Percentiles rank a stretch among this genome's conserved stretches.
Evolutionary conservation across 1,140 invertebrate genomes (phyloP).

Genomic region (Cydia fagiglandana): DNA sequence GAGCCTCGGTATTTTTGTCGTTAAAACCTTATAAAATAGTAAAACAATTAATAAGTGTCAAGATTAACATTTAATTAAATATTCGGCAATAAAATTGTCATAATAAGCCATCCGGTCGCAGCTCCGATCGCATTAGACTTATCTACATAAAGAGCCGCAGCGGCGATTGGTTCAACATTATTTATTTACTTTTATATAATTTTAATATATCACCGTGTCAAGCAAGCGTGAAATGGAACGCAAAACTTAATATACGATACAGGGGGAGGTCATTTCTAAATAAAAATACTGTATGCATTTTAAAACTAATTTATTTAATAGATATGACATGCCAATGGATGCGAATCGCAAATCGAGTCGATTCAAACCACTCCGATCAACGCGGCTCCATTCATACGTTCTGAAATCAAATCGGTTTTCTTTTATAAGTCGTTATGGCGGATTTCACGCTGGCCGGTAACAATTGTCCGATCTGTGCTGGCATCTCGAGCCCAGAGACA

Average conservation of each 20-base stretch:
- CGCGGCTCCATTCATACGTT: constrained; percentile 35
- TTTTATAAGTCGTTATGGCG: constrained; percentile 38
- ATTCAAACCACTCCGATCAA: constrained; percentile 4
- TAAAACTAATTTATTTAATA: neutral
- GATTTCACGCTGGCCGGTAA: constrained; percentile 55
- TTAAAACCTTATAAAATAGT: constrained; percentile 54
- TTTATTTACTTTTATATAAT: constrained; percentile 12
- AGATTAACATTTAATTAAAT: constrained; percentile 61
- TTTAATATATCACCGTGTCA: neutral
- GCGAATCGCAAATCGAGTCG: neutral
- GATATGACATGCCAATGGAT: neutral
- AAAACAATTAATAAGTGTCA: constrained; percentile 65
- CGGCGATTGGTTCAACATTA: constrained; percentile 8
- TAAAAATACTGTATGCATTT: neutral
- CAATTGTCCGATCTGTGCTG: constrained; percentile 57
- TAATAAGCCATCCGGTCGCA: constrained; percentile 44
- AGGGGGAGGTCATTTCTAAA: neutral
- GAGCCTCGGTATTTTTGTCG: constrained; percentile 46
- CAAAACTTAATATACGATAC: neutral
- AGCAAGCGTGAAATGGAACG: neutral
- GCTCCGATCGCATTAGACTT: constrained; percentile 23
- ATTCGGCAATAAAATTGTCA: constrained; percentile 55
- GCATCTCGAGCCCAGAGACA: constrained; percentile 49
- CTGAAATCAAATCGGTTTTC: constrained; percentile 35
- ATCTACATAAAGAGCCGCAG: constrained; percentile 26